phyloP scores from a whole-genome alignment of 2,888 invertebrate genomes.

The Eurytoma californica region DNA sequence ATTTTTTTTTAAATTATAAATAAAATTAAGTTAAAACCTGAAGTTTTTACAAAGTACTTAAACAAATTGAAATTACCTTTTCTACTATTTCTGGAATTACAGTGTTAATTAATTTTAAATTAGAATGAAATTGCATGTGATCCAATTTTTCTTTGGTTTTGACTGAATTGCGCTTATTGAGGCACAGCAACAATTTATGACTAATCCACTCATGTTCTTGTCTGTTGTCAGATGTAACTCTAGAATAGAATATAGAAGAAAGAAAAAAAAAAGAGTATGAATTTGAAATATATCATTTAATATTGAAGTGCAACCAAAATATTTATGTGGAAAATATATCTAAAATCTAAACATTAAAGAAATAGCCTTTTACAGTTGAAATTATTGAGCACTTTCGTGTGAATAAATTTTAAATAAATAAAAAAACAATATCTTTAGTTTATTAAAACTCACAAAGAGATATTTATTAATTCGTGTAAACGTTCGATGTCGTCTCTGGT shows the following conservation, averaged over 20 bases:
- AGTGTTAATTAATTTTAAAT: slow-evolving; percentile 59
- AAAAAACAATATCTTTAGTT: background rate
- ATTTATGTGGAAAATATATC: no score
- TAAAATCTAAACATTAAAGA: background rate
- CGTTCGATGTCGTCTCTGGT: slow-evolving; percentile 52
- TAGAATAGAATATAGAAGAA: slow-evolving; percentile 11
- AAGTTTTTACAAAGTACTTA: slow-evolving; percentile 1
- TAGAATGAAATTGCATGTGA: slow-evolving; percentile 59
- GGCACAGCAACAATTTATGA: slow-evolving; percentile 60
- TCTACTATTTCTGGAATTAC: slow-evolving; percentile 56
- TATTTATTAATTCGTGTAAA: slow-evolving; percentile 48
- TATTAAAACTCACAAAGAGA: slow-evolving; percentile 51
- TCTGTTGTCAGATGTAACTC: slow-evolving; percentile 54
- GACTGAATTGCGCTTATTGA: slow-evolving; percentile 54
- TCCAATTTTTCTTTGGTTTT: slow-evolving; percentile 58
- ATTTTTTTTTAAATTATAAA: background rate
- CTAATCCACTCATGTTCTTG: slow-evolving; percentile 63
- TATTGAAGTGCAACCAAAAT: slow-evolving; percentile 20
- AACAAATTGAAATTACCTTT: slow-evolving; percentile 52
- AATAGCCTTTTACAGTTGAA: slow-evolving; percentile 25
- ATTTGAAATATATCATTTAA: slow-evolving; percentile 15
- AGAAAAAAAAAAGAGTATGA: no score
- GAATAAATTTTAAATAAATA: background rate
- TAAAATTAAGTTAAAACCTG: background rate
- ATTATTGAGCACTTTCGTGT: background rate